phyloP scores from a whole-genome alignment of 2,113 vertebrate genomes.

The Plectropomus leopardus region DNA sequence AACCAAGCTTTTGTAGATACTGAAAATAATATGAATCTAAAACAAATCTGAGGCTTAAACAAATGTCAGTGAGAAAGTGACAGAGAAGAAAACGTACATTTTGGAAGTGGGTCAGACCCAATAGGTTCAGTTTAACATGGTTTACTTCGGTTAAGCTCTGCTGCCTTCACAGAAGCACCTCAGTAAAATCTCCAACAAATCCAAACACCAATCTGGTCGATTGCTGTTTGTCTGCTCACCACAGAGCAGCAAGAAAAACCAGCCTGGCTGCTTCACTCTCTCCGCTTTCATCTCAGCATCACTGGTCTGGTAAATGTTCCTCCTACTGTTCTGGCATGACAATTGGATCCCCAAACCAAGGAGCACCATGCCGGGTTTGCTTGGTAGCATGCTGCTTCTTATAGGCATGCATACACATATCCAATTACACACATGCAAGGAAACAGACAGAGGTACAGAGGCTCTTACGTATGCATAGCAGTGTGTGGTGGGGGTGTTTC shows the following conservation, averaged over 20 bases:
- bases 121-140: constrained; percentile 3
- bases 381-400: constrained; percentile 27
- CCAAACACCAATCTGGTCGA: constrained; percentile 43
- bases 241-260: constrained; percentile 43
- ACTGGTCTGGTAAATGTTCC: constrained; percentile 46
- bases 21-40: background rate
- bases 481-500: background rate
- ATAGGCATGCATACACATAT: constrained; percentile 3
- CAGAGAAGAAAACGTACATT: background rate
- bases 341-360: constrained; percentile 47
- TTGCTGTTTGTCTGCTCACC: constrained; percentile 32
- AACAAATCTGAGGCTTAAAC: background rate
- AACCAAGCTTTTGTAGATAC: background rate
- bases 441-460: background rate
- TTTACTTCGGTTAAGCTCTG: constrained; percentile 11
- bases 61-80: background rate
- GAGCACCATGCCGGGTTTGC: constrained; percentile 13
- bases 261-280: background rate
- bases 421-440: constrained; percentile 10
- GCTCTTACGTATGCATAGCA: background rate
- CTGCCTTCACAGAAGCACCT: constrained; percentile 28
- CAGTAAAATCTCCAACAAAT: constrained; percentile 37
- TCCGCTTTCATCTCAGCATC: constrained; percentile 61
- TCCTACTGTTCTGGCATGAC: constrained; percentile 55
- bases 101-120: background rate